These are phyloP conservation scores for Antheraea assamensis DNA, from an alignment of 2,888 invertebrate genomes.

Conservation along the genomic window DNA sequence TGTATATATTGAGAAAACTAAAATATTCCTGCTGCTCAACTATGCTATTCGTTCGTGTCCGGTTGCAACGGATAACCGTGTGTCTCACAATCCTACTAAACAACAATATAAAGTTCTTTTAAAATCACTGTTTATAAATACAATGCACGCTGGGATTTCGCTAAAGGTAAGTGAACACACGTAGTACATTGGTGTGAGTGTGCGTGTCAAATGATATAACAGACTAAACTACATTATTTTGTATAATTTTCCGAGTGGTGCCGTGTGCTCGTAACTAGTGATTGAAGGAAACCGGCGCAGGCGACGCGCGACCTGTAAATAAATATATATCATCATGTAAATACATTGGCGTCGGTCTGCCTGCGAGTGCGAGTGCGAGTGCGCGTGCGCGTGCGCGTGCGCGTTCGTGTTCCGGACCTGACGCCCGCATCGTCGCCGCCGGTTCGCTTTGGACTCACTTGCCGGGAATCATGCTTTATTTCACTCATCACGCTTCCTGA, in stretches of 20 bases:
- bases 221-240: neutral
- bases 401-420: slow-evolving; percentile 12
- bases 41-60: neutral
- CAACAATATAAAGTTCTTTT: neutral
- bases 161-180: neutral
- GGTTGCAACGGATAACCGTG: neutral
- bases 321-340: slow-evolving; percentile 23
- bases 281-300: neutral
- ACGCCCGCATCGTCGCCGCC: neutral
- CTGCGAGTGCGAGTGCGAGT: slow-evolving; percentile 24
- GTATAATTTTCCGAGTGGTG: neutral
- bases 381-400: slow-evolving; percentile 16
- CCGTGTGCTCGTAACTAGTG: neutral
- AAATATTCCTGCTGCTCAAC: neutral
- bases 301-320: neutral
- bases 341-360: slow-evolving; percentile 31
- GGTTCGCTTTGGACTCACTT: slow-evolving; percentile 26
- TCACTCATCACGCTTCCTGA: slow-evolving; percentile 23
- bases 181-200: neutral
- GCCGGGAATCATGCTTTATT: slow-evolving; percentile 29
- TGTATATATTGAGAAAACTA: neutral
- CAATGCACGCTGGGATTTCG: neutral
- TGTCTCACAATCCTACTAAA: neutral
- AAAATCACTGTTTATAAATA: slow-evolving; percentile 2
- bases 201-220: neutral